Evolutionary conservation across 2,113 vertebrate species (phyloP), one percentile per base, ranked within the genome.

Genomic region (Anoura caudifer): DNA sequence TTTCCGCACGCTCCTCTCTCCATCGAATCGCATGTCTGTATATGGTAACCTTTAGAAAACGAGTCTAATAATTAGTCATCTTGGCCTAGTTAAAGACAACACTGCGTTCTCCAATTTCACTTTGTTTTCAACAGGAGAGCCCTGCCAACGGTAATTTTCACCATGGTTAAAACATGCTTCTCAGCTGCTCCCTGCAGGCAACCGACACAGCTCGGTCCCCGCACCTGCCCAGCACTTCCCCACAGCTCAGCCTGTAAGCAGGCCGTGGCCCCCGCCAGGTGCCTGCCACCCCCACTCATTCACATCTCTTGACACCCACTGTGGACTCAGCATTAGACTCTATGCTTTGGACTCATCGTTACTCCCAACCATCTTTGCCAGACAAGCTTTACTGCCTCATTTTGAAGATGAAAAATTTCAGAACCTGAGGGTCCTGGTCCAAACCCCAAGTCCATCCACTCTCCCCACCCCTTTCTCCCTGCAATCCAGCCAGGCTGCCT

Each of bases 51-150:
- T 99, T 98, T 98, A 98, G 93, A 98, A 98, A 98, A 98, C 90
- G 97, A 98, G 98, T 98, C 98, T 98, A 97, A 98, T 98, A 98
- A 98, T 99, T 98, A 99, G 98, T 99, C 98, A 99, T 98, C 98
- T 86, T 97, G 98, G 98, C 98, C 98, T 97, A 97, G 97, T 98
- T 98, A 96, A 97, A 98, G 98, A 98, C 98, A 98, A 98, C 98
- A 98, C 97, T 96, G 95, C 97, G 98, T 98, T 97, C 98, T 98
- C 94, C 87, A 59, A 96, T 96, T 97, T 97, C 97, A 97, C 98
- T 97, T 97, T 98, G 96, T 98, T 98, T 98, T 98, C 98, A 98
- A 97, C 97, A 96, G 95, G 97, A 97, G 92, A 50, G 7, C 14
- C 80, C 82, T 94, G 97, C 97, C 96, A 98, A 98, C 97, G 76